Base-by-base conservation (phyloP, 1,140 invertebrate species). In the Meloidogyne exigua region DNA sequence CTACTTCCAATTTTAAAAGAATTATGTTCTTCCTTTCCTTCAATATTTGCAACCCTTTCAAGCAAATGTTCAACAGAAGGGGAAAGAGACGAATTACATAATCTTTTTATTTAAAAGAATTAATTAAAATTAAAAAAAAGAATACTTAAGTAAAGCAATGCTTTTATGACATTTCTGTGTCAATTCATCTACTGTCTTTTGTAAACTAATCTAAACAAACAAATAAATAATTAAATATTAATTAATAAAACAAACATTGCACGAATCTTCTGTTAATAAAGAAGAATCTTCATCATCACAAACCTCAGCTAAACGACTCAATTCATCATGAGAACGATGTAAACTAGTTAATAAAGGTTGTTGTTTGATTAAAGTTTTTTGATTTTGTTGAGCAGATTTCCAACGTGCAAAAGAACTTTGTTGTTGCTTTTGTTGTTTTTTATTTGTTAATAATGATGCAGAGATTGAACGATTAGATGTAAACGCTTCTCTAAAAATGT, bases 251-350 rank as follows among this genome's bases (percentile, higher is more conserved):
- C 76, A 11, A 66, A 81, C 67, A 79, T 68, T 32, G 26, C 68
- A 73, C 32, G 49, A 42, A 28, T 64, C 49, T 5, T 12, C 42
- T n/a, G 42, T 36, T 21, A 21, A 57, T 11, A 36, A 36, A 1
- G 7, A 32, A 57, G 23, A 21, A 15, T 57, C 62, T 32, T 73
- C 72, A 2, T 73, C 72, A 65, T 73, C 72, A 62, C 12, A 25
- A 64, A 32, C 65, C 36, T 82, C 81, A n/a, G 74, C 81, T 18
- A 82, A 36, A 44, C 71, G 76, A 69, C 78, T 83, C 23, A 82
- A 71, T 57, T 82, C 82, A 62, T 82, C 81, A 63, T 84, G 79
- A 9, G 83, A 82, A 75, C 75, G 80, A 57, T 57, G 62, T 79
- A 80, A 39, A 36, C 69, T 25, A 82, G 81, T 44, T 80, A 77